Conservation (phyloP, 2,113 vertebrate species). For the Chitala chitala region DNA sequence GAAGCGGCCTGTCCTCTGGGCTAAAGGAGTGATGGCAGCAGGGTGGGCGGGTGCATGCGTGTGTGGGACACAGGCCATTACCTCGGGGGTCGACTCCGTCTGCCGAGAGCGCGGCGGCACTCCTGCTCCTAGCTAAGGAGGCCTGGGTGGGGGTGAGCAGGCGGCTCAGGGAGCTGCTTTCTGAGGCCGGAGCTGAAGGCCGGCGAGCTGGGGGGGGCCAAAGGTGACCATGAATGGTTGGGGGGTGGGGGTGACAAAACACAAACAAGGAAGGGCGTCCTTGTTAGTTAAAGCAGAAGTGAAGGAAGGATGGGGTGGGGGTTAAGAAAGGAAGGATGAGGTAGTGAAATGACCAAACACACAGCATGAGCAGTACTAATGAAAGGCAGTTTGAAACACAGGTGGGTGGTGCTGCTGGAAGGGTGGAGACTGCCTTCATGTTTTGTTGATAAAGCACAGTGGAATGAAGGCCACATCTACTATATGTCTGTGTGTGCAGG, state of each 20-base stretch:
- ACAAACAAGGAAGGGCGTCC: conserved; percentile 27
- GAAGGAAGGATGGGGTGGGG: not conserved
- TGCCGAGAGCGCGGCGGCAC: conserved; percentile 72
- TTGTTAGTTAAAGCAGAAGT: not conserved
- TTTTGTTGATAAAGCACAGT: no score
- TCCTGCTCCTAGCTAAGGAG: conserved; percentile 90
- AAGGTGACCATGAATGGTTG: conserved; percentile 42
- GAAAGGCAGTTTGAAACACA: no score
- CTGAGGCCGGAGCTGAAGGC: conserved; percentile 64
- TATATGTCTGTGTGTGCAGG: no score
- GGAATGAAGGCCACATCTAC: no score
- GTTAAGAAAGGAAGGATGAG: not conserved
- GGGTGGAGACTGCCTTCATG: no score
- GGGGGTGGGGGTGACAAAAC: conserved; percentile 32
- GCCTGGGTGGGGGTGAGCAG: conserved; percentile 83
- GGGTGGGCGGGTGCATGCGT: not conserved
- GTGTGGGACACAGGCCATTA: no score
- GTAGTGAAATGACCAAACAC: not conserved
- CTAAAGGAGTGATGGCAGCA: no score
- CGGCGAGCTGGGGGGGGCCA: conserved; percentile 48
- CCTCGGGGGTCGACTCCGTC: conserved; percentile 78
- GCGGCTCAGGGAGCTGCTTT: conserved; percentile 77
- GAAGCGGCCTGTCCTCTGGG: conserved; percentile 3
- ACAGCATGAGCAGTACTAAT: not conserved
- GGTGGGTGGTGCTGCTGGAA: no score